Evolutionary conservation across 2,113 vertebrate species (phyloP).

Genomic region (Phalacrocorax pelagicus): DNA sequence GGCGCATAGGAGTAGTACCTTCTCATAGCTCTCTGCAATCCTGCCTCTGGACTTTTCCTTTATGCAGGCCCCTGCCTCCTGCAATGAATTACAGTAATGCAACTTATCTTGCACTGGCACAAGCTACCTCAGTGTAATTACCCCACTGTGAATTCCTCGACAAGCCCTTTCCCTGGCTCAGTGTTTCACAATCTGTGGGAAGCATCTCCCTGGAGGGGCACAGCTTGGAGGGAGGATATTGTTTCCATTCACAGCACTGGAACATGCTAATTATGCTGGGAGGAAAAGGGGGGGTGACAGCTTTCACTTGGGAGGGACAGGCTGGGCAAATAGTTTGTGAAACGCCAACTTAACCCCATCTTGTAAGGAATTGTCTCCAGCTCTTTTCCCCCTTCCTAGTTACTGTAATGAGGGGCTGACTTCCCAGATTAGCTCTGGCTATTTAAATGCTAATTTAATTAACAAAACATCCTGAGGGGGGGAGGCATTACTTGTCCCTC

Average conservation of each 20-base stretch:
- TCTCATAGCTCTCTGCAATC: not conserved
- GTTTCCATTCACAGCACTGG: conserved; percentile 56
- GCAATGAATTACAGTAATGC: not conserved
- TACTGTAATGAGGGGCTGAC: conserved; percentile 65
- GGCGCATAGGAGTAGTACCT: not conserved
- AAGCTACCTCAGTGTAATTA: not conserved
- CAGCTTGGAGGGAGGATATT: conserved; percentile 58
- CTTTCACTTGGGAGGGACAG: conserved; percentile 54
- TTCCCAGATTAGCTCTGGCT: conserved; percentile 59
- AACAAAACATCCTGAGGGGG: conserved; percentile 31
- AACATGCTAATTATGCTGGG: conserved; percentile 43
- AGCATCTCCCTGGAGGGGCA: conserved; percentile 62
- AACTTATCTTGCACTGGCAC: not conserved
- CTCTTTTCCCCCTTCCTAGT: conserved; percentile 45
- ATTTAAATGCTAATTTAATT: conserved; percentile 70
- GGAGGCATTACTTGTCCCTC: conserved; percentile 21
- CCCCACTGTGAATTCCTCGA: conserved; percentile 36
- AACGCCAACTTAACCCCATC: conserved; percentile 58
- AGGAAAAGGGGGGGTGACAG: not conserved
- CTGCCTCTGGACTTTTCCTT: not conserved
- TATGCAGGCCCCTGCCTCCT: not conserved
- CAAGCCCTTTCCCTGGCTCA: conserved; percentile 46
- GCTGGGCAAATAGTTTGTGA: conserved; percentile 34
- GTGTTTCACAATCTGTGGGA: conserved; percentile 31
- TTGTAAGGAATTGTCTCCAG: conserved; percentile 55